Base-by-base conservation (phyloP, 37 sponge, comb jelly and placozoan species). In the Tethya wilhelma region DNA sequence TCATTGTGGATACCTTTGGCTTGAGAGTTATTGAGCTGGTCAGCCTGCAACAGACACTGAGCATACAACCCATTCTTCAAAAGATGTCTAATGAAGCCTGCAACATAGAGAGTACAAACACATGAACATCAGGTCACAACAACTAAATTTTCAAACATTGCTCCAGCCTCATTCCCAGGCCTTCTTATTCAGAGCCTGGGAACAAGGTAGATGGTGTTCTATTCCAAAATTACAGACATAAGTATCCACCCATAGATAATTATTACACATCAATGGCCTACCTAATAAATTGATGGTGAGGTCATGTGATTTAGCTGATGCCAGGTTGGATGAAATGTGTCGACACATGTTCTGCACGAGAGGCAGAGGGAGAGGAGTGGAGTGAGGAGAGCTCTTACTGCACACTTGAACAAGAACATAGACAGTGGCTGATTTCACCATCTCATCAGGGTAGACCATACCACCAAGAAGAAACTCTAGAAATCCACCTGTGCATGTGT, bases 11-110 rank as follows among this genome's bases (percentile, higher is more conserved):
- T 73, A 84, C 84, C 84, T 84, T 84, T 84, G n/a, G 84, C 76
- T 58, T 84, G 69, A 29, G 84, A 83, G 36, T 40, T 17, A 53
- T 64, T 68, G 37, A 56, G 55, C 49, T 64, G 66, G 53, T 88
- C 88, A 59, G 88, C 81, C 26, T 81, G 78, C 34, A 88, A 22
- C 41, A 88, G 63, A 46, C 69, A 81, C 77, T 88, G 82, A 20
- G 82, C 66, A 33, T 81, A 76, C 19, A 31, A 2, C 8, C 67
- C 59, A 68, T 39, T 60, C 55, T 75, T 76, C 42, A 88, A 46
- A 14, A 88, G 39, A 41, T 64, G 41, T 29, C 46, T 59, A 19
- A 88, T 77, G 3, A 88, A 58, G 28, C 77, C 88, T 88, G 57
- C 6, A 49, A 17, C 2, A 72, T 19, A 49, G 9, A 49, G 39